phyloP scores from a whole-genome alignment of 2,888 invertebrate genomes.

The Hofmannophila pseudospretella region DNA sequence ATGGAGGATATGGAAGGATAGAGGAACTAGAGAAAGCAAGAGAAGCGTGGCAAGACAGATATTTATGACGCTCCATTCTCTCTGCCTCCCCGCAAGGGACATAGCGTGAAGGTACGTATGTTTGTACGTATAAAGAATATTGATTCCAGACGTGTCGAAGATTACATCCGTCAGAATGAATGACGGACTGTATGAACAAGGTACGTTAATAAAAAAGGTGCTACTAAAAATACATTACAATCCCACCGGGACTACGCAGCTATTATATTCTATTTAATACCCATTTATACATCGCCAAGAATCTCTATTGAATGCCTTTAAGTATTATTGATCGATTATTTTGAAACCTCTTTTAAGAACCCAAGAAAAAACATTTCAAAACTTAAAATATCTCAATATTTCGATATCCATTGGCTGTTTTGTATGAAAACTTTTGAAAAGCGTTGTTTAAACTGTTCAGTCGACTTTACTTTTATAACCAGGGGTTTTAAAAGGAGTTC shows the following conservation, averaged over 20 bases:
- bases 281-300: constrained; percentile 32
- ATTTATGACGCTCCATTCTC: no score
- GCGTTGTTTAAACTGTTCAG: background rate
- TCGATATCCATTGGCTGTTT: constrained; percentile 10
- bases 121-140: no score
- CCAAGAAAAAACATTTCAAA: background rate
- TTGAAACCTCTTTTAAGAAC: constrained; percentile 4
- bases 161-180: no score
- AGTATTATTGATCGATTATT: constrained; percentile 22
- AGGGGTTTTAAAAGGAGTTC: background rate
- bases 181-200: no score
- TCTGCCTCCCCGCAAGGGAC: no score
- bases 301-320: constrained; percentile 11
- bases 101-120: no score
- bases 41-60: no score
- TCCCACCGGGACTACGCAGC: constrained; percentile 3
- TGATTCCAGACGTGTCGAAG: no score
- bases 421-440: background rate
- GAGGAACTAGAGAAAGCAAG: no score
- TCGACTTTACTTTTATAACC: background rate
- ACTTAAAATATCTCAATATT: background rate
- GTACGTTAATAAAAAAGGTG: background rate
- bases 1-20: no score
- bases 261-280: constrained; percentile 32
- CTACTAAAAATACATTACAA: background rate